These are phyloP conservation scores for Hemaris fuciformis DNA, from an alignment of 2,888 invertebrate genomes.

Conservation along the genomic window DNA sequence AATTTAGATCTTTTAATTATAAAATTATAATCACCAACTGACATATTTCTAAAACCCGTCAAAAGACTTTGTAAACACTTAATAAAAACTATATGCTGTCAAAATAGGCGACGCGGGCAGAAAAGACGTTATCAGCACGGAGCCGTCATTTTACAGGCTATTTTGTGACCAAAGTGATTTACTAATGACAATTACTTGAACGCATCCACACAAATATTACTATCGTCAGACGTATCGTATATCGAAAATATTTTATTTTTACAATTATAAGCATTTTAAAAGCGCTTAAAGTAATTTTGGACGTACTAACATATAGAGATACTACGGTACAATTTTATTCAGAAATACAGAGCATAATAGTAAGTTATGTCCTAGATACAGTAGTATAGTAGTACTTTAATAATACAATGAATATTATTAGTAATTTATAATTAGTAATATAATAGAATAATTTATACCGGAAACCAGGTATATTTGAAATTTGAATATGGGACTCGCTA, in stretches of 20 bases:
- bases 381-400: no score
- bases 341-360: no score
- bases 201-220: neutral
- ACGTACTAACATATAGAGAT: neutral
- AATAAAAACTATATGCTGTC: slow-evolving; percentile 3
- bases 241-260: slow-evolving; percentile 27
- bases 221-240: slow-evolving; percentile 14
- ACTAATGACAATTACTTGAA: neutral
- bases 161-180: slow-evolving; percentile 1
- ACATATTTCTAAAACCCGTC: neutral
- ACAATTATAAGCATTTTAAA: slow-evolving; percentile 27
- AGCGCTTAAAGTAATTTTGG: slow-evolving; percentile 17
- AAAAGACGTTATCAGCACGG: neutral
- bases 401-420: no score
- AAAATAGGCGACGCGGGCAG: neutral
- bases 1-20: neutral
- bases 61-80: neutral
- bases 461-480: no score
- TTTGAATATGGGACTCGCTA: no score
- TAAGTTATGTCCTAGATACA: no score
- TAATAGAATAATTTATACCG: no score
- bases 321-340: no score
- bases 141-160: neutral
- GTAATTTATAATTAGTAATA: no score
- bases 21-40: neutral